These are phyloP conservation scores for Amaurobius ferox DNA, from an alignment of 2,888 invertebrate genomes.

Conservation along the genomic window DNA sequence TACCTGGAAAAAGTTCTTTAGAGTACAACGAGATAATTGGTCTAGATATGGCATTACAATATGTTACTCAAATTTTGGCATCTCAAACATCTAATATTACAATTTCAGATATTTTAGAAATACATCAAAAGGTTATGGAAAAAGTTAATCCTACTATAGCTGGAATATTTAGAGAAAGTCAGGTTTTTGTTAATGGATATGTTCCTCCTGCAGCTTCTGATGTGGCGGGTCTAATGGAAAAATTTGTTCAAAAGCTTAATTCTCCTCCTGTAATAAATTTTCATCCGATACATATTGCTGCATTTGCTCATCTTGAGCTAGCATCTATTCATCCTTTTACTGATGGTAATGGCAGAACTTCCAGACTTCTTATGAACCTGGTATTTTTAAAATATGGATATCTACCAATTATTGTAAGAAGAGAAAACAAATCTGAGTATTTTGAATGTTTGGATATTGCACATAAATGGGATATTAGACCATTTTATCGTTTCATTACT, in stretches of 20 bases:
- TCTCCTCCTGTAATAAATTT: conserved; percentile 89
- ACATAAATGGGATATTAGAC: conserved; percentile 95
- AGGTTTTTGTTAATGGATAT: conserved; percentile 96
- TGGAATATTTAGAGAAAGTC: conserved; percentile 90
- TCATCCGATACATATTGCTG: conserved; percentile 96
- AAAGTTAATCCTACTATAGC: conserved; percentile 95
- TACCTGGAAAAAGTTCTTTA: conserved; percentile 93
- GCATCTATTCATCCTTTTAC: conserved; percentile 98
- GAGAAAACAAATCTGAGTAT: conserved; percentile 83
- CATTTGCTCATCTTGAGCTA: conserved; percentile 96
- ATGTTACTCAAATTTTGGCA: conserved; percentile 83
- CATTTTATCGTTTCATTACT: conserved; percentile 96
- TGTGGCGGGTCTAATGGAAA: conserved; percentile 88
- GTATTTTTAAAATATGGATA: conserved; percentile 94
- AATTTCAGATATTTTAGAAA: conserved; percentile 91
- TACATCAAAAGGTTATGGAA: conserved; percentile 94
- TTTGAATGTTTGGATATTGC: conserved; percentile 93
- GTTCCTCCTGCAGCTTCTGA: conserved; percentile 92
- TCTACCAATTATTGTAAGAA: conserved; percentile 95
- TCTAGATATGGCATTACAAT: conserved; percentile 95
- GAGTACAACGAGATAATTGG: conserved; percentile 95
- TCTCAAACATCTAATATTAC: conserved; percentile 86
- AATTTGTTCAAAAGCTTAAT: conserved; percentile 92
- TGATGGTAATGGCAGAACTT: conserved; percentile 97
- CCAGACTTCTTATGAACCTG: conserved; percentile 95